phyloP scores from a whole-genome alignment of 2,113 vertebrate genomes.

The Cisticola juncidis region DNA sequence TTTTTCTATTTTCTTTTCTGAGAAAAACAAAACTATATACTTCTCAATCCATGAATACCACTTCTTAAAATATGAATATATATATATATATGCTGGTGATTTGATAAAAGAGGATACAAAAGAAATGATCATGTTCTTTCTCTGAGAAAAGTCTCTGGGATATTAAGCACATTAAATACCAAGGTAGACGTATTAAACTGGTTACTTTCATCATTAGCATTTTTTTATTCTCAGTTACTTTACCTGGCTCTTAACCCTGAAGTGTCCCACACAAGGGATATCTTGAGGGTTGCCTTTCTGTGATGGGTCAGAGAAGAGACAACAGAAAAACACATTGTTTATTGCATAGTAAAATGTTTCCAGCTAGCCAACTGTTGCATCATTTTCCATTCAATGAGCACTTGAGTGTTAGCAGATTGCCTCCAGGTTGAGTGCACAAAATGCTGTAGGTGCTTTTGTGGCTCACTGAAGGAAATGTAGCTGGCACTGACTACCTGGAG shows the following conservation, averaged over 20 bases:
- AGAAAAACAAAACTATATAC: neutral
- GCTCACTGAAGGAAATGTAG: constrained; percentile 47
- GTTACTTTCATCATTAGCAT: neutral
- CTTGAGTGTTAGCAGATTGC: constrained; percentile 59
- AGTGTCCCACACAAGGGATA: neutral
- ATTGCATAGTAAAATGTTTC: constrained; percentile 8
- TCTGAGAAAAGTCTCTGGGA: neutral
- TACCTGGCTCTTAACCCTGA: neutral
- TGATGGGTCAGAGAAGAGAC: neutral
- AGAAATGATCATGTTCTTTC: accelerated
- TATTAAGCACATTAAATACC: neutral
- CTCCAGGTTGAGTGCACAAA: constrained; percentile 56
- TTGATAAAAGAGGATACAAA: neutral
- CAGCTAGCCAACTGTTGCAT: constrained; percentile 51
- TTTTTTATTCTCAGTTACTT: neutral
- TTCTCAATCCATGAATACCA: neutral
- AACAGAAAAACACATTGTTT: neutral
- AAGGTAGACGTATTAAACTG: neutral
- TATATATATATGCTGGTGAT: accelerated
- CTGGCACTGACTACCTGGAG: constrained; percentile 1
- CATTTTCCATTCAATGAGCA: constrained; percentile 61
- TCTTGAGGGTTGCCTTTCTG: neutral
- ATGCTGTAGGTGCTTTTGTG: constrained; percentile 50
- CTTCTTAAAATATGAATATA: too few relatives aligned
- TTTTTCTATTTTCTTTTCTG: neutral